Conservation (phyloP, 2,888 invertebrate species). For the Teleiodes luculella region DNA sequence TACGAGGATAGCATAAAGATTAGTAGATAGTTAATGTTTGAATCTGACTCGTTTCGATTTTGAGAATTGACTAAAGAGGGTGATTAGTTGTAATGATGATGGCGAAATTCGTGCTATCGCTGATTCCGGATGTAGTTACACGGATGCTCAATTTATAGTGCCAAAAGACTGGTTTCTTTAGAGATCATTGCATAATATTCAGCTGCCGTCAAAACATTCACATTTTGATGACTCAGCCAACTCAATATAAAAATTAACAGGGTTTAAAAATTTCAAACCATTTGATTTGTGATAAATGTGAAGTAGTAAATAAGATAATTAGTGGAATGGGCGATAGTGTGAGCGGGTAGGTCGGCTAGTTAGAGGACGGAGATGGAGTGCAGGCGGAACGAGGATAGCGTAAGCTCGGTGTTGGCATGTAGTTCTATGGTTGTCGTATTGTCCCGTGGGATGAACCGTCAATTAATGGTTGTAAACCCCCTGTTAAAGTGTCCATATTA, state of each 20-base stretch:
- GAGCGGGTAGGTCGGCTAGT: slow-evolving; percentile 28
- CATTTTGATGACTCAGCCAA: not conserved
- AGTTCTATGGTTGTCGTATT: slow-evolving; percentile 47
- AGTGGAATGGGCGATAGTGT: slow-evolving; percentile 18
- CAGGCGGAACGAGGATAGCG: slow-evolving; percentile 36
- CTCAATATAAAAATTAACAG: not conserved
- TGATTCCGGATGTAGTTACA: not conserved
- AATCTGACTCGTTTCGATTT: slow-evolving; percentile 2
- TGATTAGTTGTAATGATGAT: not conserved
- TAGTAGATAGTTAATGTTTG: slow-evolving; percentile 12
- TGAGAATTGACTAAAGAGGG: not conserved
- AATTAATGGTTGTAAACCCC: slow-evolving; percentile 58
- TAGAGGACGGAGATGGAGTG: slow-evolving; percentile 50
- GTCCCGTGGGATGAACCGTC: slow-evolving; percentile 61
- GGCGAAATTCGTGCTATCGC: slow-evolving; percentile 4
- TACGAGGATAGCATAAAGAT: slow-evolving; percentile 1
- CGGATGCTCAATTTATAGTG: slow-evolving; percentile 12
- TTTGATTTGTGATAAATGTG: slow-evolving; percentile 1
- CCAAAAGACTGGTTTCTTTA: slow-evolving; percentile 3
- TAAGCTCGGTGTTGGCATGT: slow-evolving; percentile 53
- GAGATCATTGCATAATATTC: not conserved
- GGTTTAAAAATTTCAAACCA: not conserved
- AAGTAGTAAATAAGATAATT: not conserved
- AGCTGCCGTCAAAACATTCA: not conserved
- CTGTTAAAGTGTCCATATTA: slow-evolving; percentile 68